A percentile compares a stretch with the other conserved stretches of the same genome.
Conservation (phyloP, 2,113 vertebrate species). For the Tursiops truncatus region DNA sequence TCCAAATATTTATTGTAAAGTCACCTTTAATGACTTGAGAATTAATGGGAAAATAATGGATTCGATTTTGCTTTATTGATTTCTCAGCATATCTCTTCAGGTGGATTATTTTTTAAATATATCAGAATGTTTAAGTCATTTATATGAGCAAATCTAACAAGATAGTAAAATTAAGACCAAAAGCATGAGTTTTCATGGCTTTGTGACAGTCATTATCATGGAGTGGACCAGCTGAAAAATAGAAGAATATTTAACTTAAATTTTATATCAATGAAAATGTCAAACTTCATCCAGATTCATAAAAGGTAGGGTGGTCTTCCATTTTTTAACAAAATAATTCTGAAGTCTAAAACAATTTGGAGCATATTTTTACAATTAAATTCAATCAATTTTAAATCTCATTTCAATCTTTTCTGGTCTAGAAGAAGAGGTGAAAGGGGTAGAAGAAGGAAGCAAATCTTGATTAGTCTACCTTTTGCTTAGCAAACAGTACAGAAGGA, state of each 20-base stretch:
- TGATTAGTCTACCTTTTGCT: not conserved
- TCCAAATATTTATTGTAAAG: not conserved
- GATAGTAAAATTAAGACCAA: not conserved
- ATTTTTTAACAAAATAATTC: not conserved
- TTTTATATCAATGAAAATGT: conserved; percentile 26
- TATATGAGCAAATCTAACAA: not conserved
- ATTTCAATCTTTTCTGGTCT: not conserved
- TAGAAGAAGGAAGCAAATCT: not conserved
- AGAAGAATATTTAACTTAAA: not conserved
- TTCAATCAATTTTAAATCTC: conserved; percentile 11
- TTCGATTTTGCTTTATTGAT: not conserved
- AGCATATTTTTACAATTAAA: conserved; percentile 3
- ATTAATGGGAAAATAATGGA: not conserved
- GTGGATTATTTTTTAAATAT: conserved; percentile 12
- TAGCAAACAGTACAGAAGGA: not conserved
- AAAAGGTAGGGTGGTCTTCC: not conserved
- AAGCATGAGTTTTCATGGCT: not conserved
- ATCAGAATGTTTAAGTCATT: not conserved
- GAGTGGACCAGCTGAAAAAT: not conserved
- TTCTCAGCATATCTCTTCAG: not conserved
- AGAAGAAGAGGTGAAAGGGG: not conserved
- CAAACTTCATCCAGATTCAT: not conserved
- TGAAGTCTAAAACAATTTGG: not conserved
- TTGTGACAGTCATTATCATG: not conserved
- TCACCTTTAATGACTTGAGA: not conserved